phyloP scores from a whole-genome alignment of 2,797 vertebrate genomes.

The Tachyglossus aculeatus region DNA sequence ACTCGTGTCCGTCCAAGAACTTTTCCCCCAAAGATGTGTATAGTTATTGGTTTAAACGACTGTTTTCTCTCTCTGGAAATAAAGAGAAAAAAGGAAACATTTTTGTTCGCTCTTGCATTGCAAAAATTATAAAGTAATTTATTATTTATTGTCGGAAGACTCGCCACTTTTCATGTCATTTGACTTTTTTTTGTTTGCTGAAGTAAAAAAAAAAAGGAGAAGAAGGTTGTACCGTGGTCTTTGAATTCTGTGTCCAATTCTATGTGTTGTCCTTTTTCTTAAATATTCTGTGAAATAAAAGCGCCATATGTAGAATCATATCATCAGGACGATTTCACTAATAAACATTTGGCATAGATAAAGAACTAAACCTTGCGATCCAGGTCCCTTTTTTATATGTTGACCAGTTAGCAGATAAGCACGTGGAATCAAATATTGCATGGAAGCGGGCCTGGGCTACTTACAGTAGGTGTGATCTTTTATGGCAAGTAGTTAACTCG shows the following conservation, averaged over 20 bases:
- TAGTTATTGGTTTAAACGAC: conserved; percentile 88
- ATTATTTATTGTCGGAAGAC: conserved; percentile 98
- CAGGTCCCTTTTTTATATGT: conserved; percentile 71
- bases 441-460: conserved; percentile 51
- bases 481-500: conserved; percentile 68
- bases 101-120: conserved; percentile 93
- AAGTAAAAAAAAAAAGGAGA: conserved; percentile 79
- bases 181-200: conserved; percentile 87
- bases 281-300: conserved; percentile 83
- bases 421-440: conserved; percentile 70
- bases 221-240: conserved; percentile 82
- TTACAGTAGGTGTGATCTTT: conserved; percentile 62
- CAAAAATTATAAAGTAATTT: conserved; percentile 92
- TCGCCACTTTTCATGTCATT: conserved; percentile 96
- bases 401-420: conserved; percentile 69
- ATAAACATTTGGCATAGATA: conserved; percentile 82
- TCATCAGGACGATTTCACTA: conserved; percentile 85
- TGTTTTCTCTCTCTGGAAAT: conserved; percentile 81
- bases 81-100: conserved; percentile 70
- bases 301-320: conserved; percentile 83
- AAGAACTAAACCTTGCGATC: conserved; percentile 67
- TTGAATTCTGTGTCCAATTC: conserved; percentile 82
- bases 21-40: conserved; percentile 94
- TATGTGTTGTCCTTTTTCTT: conserved; percentile 79
- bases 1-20: conserved; percentile 87